Evolutionary conservation across 2,797 vertebrate genomes (phyloP).

Genomic region (Tauraco hartlaubi): DNA sequence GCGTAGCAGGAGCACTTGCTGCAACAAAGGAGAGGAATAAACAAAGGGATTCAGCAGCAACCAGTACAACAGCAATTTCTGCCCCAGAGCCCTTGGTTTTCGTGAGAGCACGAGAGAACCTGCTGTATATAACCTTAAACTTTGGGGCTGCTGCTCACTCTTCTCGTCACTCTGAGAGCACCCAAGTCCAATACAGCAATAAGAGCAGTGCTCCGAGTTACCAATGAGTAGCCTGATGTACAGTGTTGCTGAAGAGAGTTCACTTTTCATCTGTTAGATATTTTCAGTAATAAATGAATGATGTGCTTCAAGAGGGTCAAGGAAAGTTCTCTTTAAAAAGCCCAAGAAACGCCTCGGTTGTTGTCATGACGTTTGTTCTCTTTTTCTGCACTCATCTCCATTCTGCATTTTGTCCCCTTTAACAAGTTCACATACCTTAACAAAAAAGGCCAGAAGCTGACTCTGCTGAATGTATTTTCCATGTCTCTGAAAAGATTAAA

Average conservation of each 20-base stretch:
- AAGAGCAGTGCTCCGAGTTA: background rate
- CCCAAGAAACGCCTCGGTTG: background rate
- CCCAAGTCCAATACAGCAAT: background rate
- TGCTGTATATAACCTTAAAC: background rate
- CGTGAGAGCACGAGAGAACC: background rate
- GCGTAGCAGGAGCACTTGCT: background rate
- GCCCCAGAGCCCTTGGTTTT: background rate
- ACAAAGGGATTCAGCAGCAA: background rate
- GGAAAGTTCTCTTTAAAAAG: background rate
- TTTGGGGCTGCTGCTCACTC: fast-evolving
- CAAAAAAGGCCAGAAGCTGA: background rate
- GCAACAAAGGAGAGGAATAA: background rate
- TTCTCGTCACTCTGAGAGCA: background rate
- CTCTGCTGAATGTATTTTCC: background rate
- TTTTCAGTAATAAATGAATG: background rate
- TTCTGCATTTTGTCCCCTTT: background rate
- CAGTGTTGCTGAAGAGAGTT: background rate
- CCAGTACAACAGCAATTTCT: background rate
- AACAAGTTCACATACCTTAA: background rate
- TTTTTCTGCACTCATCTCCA: background rate
- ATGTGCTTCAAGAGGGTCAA: background rate
- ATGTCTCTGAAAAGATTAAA: background rate
- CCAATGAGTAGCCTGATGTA: background rate
- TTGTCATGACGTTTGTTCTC: background rate
- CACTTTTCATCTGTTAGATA: background rate